phyloP scores from a whole-genome alignment of 2,888 invertebrate genomes.

The Alloscopus bannaensis region DNA sequence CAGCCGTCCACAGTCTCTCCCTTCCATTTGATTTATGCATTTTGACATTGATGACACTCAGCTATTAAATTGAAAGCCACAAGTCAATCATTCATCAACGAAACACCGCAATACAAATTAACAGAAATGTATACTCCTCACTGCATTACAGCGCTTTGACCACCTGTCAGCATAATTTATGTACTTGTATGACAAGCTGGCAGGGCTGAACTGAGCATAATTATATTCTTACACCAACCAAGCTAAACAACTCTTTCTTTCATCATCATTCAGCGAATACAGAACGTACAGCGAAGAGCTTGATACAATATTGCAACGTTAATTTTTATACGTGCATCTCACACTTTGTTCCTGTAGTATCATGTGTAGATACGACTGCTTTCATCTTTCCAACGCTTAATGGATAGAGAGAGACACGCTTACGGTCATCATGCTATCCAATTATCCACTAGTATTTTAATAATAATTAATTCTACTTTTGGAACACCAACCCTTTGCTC shows the following conservation, averaged over 20 bases:
- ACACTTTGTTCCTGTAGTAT: too few relatives aligned
- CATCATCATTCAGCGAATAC: constrained; percentile 5
- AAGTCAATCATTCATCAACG: constrained; percentile 65
- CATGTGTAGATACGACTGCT: too few relatives aligned
- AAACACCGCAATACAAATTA: constrained; percentile 62
- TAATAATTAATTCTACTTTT: constrained; percentile 7
- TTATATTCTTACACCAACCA: constrained; percentile 36
- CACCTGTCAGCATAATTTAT: constrained; percentile 66
- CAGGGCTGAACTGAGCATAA: constrained; percentile 45
- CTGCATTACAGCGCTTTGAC: constrained; percentile 53
- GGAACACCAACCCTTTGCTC: background rate
- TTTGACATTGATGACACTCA: constrained; percentile 64
- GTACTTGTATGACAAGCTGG: constrained; percentile 63
- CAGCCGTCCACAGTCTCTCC: constrained; percentile 23
- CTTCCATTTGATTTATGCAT: constrained; percentile 57
- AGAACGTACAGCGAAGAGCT: too few relatives aligned
- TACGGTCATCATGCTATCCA: constrained; percentile 2
- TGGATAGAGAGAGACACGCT: too few relatives aligned
- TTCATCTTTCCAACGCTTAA: too few relatives aligned
- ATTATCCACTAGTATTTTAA: constrained; percentile 15
- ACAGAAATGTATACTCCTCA: constrained; percentile 59
- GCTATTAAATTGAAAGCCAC: constrained; percentile 65
- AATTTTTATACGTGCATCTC: too few relatives aligned
- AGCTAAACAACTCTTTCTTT: constrained; percentile 20
- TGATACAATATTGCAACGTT: too few relatives aligned